Evolutionary conservation across 2,113 vertebrate genomes (phyloP).

Genomic region (Archilochus colubris): DNA sequence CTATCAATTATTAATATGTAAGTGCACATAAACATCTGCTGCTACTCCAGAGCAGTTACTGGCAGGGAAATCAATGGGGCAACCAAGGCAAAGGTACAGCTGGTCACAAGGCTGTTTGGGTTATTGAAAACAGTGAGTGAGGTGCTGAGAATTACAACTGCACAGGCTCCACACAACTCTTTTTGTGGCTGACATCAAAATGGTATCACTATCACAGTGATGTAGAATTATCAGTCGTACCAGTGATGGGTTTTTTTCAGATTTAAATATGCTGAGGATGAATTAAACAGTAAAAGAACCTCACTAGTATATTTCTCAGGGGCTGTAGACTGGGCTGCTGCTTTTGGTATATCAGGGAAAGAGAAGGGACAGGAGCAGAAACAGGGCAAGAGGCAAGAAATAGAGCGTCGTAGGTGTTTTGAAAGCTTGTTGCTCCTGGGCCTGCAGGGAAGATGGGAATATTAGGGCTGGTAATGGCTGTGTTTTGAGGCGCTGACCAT

Average conservation of each 20-base stretch:
- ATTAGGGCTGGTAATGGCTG: not conserved
- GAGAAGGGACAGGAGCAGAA: not conserved
- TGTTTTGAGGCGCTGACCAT: not conserved
- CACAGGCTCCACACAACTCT: not conserved
- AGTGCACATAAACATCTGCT: not conserved
- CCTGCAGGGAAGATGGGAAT: not conserved
- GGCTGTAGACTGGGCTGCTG: not conserved
- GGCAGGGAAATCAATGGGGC: not conserved
- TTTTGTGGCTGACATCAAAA: not conserved
- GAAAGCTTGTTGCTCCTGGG: not conserved
- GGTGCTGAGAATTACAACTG: not conserved
- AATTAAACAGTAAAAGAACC: not conserved
- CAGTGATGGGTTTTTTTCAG: not conserved
- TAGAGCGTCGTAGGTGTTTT: fast-evolving
- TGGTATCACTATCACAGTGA: not conserved
- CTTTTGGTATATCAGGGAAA: not conserved
- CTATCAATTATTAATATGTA: conserved; percentile 4
- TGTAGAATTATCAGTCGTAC: not conserved
- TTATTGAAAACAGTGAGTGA: not conserved
- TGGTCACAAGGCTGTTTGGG: not conserved
- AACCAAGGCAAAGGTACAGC: not conserved
- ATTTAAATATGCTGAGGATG: not conserved
- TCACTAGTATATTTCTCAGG: not conserved
- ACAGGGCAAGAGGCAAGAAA: not conserved
- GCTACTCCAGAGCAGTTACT: not conserved